Evolutionary conservation across 2,113 vertebrate species (phyloP), one percentile per base, ranked within the genome.

Genomic region (Coregonus clupeaformis): DNA sequence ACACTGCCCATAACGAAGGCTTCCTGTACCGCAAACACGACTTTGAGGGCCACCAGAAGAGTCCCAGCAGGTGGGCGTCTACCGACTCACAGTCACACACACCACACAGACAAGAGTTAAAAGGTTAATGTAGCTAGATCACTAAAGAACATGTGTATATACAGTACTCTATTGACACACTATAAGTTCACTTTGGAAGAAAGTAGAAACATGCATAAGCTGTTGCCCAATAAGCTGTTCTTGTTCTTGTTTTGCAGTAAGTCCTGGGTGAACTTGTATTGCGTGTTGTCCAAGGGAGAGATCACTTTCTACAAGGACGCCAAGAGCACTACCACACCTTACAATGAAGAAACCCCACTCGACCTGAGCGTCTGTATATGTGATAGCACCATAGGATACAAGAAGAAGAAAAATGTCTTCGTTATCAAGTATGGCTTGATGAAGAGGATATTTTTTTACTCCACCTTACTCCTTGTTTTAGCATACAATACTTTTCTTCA

Each of bases 381-480:
- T 77, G 94, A 95, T 32, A 94, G 96, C 20, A 94, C 96, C 11
- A 87, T 94, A 16, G 96, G 96, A 67, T 98, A 98, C 85, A 95
- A 95, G 83, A 98, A 98, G 83, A 95, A 96, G 89, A 98, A 96
- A 83, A 94, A 96, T 1, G 96, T 97, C 89, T 98, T 98, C 90
- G 94, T 96, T 83, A 90, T 98, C 27, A 88, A 94, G 96, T 97
- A 91, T 79, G 88, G 32, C 12, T 30, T 59, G 24, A 65, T 20
- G 29, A 67, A 36, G 6, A 32, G 65, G 29, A 67, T 20, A 65
- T 29, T 29, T 67, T 67, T 22, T 60, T 60, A 60, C n/a, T 60
- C 57, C 57, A 52, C 49, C 49, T 52, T 52, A 52, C 9, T 42
- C 9, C 36, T 42, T 42, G 9, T 60, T 60, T 24, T 11, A 22